phyloP scores from a whole-genome alignment of 2,113 vertebrate genomes.

The Pseudolaguvia tuberculata region DNA sequence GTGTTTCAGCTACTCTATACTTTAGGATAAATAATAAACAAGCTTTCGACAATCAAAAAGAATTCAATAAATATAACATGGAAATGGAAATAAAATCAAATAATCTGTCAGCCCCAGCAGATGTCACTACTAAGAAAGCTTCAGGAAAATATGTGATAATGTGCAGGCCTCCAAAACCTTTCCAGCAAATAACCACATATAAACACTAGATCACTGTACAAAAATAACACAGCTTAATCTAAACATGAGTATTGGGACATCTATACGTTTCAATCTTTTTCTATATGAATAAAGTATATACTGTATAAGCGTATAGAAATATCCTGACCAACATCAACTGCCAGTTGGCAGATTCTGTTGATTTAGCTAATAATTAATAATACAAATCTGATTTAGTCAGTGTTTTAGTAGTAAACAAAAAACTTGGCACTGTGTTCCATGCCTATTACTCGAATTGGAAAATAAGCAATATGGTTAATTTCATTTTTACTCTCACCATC shows the following conservation, averaged over 20 bases:
- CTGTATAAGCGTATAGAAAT: too few relatives aligned
- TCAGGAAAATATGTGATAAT: not conserved
- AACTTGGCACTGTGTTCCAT: not conserved
- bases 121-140: not conserved
- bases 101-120: not conserved
- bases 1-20: too few relatives aligned
- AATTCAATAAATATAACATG: too few relatives aligned
- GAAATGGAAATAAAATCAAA: not conserved
- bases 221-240: not conserved
- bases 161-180: not conserved
- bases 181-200: slow-evolving; percentile 8
- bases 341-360: not conserved
- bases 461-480: not conserved
- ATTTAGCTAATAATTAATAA: not conserved
- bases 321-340: not conserved
- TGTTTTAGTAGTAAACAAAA: not conserved
- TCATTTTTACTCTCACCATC: not conserved
- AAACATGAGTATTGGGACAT: not conserved
- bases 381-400: not conserved
- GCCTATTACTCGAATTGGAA: not conserved
- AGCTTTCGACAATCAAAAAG: too few relatives aligned
- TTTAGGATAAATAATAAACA: too few relatives aligned
- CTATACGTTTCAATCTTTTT: too few relatives aligned
- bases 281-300: not conserved
- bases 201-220: not conserved